Evolutionary conservation across 2,797 vertebrate genomes (phyloP).

Genomic region (Argya squamiceps): DNA sequence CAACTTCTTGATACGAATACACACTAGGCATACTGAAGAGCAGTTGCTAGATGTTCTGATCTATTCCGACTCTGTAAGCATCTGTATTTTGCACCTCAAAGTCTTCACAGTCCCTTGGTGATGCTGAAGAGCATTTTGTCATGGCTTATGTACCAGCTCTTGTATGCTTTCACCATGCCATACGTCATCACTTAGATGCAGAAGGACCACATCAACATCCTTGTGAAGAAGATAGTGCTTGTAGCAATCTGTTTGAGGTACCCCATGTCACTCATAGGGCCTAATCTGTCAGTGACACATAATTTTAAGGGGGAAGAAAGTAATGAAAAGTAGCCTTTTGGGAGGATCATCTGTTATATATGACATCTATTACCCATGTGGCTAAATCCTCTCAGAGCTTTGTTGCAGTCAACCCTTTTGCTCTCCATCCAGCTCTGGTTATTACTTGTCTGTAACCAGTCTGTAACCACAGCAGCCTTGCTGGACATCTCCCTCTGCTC

Average conservation of each 20-base stretch:
- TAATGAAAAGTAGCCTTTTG: not conserved
- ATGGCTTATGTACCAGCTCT: not conserved
- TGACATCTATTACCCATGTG: not conserved
- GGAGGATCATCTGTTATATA: not conserved
- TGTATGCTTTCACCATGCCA: not conserved
- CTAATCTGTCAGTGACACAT: not conserved
- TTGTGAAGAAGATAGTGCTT: not conserved
- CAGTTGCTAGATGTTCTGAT: not conserved
- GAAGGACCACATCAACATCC: not conserved
- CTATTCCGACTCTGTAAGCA: slow-evolving; percentile 3
- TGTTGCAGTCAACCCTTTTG: not conserved
- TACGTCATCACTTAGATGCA: not conserved
- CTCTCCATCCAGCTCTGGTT: not conserved
- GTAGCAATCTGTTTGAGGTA: not conserved
- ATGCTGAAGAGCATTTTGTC: not conserved
- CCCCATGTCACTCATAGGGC: not conserved
- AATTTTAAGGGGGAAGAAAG: not conserved
- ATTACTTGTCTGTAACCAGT: not conserved
- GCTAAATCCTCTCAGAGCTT: not conserved
- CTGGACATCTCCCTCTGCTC: not conserved
- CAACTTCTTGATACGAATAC: not conserved
- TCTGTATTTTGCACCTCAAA: slow-evolving; percentile 19
- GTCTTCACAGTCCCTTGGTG: not conserved
- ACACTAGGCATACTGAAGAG: not conserved
- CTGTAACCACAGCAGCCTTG: not conserved